Conservation (phyloP, 1,140 invertebrate genomes). For the Mylabris phalerata region DNA sequence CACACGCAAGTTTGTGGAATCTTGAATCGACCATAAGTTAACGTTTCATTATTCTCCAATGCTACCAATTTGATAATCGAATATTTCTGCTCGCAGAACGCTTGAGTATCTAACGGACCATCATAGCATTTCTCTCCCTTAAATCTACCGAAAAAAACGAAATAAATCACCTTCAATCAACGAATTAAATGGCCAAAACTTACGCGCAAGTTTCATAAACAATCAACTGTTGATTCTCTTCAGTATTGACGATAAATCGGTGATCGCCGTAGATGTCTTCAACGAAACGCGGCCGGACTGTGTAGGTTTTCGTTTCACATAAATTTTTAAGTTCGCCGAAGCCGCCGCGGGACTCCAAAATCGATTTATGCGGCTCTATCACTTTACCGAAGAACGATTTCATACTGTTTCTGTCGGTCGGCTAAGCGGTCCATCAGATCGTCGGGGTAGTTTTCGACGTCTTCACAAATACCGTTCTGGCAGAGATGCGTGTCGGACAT, state of each 20-base stretch:
- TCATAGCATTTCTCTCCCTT: no score
- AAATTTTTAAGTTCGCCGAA: no score
- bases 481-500: background rate
- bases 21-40: constrained; percentile 27
- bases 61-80: constrained; percentile 25
- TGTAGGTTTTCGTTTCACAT: no score
- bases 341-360: background rate
- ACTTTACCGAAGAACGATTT: background rate
- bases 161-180: background rate
- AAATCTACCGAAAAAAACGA: background rate
- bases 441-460: background rate
- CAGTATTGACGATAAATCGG: background rate
- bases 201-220: constrained; percentile 30
- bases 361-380: background rate
- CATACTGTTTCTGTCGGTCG: background rate
- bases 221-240: constrained; percentile 4
- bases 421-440: background rate
- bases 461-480: background rate
- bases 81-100: constrained; percentile 27
- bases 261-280: background rate
- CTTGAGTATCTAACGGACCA: no score
- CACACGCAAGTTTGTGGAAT: constrained; percentile 30
- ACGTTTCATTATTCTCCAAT: constrained; percentile 14
- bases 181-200: constrained; percentile 10
- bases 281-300: background rate